phyloP scores from a whole-genome alignment of 2,888 invertebrate species.

The Ophion slaviceki region DNA sequence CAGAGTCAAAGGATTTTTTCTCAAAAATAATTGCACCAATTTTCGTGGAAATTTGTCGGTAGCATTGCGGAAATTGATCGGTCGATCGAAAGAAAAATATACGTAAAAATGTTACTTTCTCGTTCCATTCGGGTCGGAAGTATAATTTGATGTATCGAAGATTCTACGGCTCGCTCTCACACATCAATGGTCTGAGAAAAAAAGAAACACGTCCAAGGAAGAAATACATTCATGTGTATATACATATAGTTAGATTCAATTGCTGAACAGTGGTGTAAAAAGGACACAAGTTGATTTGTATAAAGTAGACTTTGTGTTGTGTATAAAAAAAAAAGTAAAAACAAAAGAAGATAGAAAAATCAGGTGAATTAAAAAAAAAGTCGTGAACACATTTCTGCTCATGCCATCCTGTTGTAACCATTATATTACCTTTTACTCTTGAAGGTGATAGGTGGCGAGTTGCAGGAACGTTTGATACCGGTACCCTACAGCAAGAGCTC shows the following conservation, averaged over 20 bases:
- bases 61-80: neutral
- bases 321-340: slow-evolving; percentile 35
- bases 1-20: neutral
- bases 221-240: slow-evolving; percentile 9
- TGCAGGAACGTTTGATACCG: slow-evolving; percentile 99
- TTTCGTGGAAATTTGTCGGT: neutral
- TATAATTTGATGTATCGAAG: neutral
- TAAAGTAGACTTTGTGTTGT: slow-evolving; percentile 54
- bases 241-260: slow-evolving; percentile 9
- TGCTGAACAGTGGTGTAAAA: slow-evolving; percentile 22
- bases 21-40: neutral
- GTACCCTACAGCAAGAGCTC: slow-evolving; percentile 99
- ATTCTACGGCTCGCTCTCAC: slow-evolving; percentile 39
- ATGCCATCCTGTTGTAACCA: slow-evolving; percentile 85
- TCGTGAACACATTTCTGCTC: slow-evolving; percentile 73
- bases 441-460: slow-evolving; percentile 99
- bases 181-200: slow-evolving; percentile 42
- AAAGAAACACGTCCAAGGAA: slow-evolving; percentile 7
- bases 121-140: neutral
- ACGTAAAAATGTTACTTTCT: neutral
- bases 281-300: slow-evolving; percentile 25
- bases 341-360: neutral
- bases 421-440: slow-evolving; percentile 95
- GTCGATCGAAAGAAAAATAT: neutral
- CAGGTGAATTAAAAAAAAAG: slow-evolving; percentile 25